A percentile compares a stretch with the other conserved stretches of the same genome.
Conservation (phyloP, 2,113 vertebrate genomes). For the Grammomys surdaster region DNA sequence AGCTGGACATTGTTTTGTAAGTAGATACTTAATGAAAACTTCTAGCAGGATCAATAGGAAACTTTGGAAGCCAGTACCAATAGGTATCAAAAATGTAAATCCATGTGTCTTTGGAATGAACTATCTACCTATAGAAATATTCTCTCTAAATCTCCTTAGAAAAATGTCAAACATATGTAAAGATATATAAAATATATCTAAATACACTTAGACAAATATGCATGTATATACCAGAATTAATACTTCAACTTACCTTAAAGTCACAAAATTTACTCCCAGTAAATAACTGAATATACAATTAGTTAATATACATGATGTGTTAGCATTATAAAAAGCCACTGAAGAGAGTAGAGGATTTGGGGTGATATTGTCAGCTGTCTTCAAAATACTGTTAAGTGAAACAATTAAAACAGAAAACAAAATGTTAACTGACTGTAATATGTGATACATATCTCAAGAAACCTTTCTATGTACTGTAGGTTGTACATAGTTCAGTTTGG, state of each 20-base stretch:
- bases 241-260: background rate
- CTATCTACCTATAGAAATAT: background rate
- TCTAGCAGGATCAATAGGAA: background rate
- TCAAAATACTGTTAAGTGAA: background rate
- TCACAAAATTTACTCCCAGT: background rate
- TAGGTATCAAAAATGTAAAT: constrained; percentile 1
- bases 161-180: background rate
- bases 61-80: background rate
- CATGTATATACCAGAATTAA: background rate
- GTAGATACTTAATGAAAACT: background rate
- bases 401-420: constrained; percentile 4
- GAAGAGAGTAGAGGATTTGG: background rate
- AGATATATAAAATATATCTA: background rate
- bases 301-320: background rate
- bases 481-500: background rate
- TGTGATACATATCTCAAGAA: background rate
- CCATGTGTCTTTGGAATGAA: background rate
- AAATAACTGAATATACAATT: background rate
- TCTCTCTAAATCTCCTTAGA: background rate
- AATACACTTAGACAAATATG: background rate
- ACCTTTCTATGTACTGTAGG: background rate
- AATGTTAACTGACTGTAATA: background rate
- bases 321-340: background rate
- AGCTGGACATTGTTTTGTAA: background rate
- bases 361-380: background rate